These are phyloP conservation scores for Mesorhabditis belari DNA, from an alignment of 2,888 invertebrate genomes.

Conservation along the genomic window DNA sequence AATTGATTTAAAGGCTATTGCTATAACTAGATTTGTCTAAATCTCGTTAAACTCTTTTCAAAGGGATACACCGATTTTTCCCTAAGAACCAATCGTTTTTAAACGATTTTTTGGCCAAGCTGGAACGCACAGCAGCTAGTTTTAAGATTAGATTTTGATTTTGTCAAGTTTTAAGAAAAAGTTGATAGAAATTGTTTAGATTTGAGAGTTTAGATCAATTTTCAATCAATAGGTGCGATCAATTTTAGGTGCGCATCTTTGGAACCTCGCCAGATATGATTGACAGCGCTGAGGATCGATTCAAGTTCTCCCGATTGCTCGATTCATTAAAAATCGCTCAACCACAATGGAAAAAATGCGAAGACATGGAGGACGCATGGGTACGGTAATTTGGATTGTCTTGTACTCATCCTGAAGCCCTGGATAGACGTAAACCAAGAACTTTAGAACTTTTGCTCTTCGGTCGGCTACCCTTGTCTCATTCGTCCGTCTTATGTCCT, in stretches of 20 bases:
- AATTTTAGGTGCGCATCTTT: conserved; percentile 68
- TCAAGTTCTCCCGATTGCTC: conserved; percentile 94
- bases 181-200: neutral
- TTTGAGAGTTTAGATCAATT: neutral
- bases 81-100: too few species aligned
- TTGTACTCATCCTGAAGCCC: neutral
- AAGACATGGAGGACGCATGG: conserved; percentile 67
- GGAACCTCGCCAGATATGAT: conserved; percentile 93
- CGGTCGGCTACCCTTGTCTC: conserved; percentile 92
- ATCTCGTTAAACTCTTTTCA: too few species aligned
- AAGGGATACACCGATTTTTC: too few species aligned
- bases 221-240: neutral
- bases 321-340: conserved; percentile 83
- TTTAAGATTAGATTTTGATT: neutral
- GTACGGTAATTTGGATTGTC: neutral
- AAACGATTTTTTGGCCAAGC: too few species aligned
- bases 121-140: too few species aligned
- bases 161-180: too few species aligned
- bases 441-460: conserved; percentile 56
- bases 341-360: conserved; percentile 92
- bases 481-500: conserved; percentile 96
- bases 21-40: too few species aligned
- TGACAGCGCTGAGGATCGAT: conserved; percentile 94
- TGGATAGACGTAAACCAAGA: neutral
- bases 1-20: too few species aligned